phyloP scores from a whole-genome alignment of 2,888 invertebrate species.

The Parelbella ahira region DNA sequence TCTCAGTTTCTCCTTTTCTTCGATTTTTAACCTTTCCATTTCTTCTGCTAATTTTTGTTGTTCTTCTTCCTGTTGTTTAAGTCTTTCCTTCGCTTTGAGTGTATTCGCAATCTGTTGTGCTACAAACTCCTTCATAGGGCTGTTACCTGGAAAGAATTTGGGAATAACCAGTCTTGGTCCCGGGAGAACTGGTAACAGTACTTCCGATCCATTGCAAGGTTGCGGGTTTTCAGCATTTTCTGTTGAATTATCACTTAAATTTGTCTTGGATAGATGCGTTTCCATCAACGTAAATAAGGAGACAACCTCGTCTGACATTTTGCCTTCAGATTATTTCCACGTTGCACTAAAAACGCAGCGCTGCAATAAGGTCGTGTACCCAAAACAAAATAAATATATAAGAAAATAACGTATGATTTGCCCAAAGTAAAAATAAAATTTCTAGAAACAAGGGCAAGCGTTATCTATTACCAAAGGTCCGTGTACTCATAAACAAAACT shows the following conservation, averaged over 20 bases:
- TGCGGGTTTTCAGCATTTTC: slow-evolving; percentile 4
- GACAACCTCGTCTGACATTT: slow-evolving; percentile 17
- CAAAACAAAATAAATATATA: no score
- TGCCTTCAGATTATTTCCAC: not conserved
- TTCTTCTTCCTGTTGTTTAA: slow-evolving; percentile 10
- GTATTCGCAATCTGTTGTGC: slow-evolving; percentile 17
- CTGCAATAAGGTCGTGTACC: no score
- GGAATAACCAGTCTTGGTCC: slow-evolving; percentile 9
- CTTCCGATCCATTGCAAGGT: not conserved
- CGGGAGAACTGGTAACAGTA: not conserved
- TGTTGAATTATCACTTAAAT: not conserved
- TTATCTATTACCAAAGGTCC: no score
- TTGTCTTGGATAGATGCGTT: slow-evolving; percentile 12
- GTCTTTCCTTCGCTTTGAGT: slow-evolving; percentile 11
- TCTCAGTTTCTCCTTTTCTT: slow-evolving; percentile 1
- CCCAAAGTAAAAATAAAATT: no score
- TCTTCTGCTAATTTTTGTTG: slow-evolving; percentile 12
- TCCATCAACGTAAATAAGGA: slow-evolving; percentile 21
- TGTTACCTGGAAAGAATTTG: slow-evolving; percentile 15
- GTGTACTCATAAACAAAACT: no score
- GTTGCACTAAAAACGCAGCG: no score
- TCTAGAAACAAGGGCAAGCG: no score
- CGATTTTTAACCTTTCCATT: slow-evolving; percentile 4
- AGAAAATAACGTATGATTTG: no score
- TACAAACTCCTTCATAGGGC: slow-evolving; percentile 17